These are phyloP conservation scores for Myotis planiceps DNA, from an alignment of 2,797 vertebrate genomes.

Conservation along the genomic window DNA sequence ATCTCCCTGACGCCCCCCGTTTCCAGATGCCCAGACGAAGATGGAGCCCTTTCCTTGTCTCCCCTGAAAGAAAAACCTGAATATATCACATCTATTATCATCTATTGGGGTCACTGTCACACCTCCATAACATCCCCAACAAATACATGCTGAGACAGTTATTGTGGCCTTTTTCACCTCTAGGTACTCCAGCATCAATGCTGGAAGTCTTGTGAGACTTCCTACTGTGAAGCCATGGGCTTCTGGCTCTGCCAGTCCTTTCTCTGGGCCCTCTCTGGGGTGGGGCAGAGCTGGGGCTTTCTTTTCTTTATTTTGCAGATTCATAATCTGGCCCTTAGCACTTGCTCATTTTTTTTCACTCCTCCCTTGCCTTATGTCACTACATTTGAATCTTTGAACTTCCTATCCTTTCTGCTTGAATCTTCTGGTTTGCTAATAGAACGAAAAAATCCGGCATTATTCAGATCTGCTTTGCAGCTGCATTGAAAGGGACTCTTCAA, in stretches of 20 bases:
- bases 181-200: background rate
- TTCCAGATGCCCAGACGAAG: conserved; percentile 98
- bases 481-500: conserved; percentile 56
- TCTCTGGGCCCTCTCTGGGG: background rate
- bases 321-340: conserved; percentile 22
- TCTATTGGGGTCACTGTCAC: background rate
- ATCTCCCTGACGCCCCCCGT: conserved; percentile 97
- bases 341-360: background rate
- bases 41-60: conserved; percentile 98
- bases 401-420: conserved; percentile 54
- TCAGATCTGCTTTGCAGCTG: conserved; percentile 77
- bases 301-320: background rate
- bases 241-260: background rate
- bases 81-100: background rate
- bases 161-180: background rate
- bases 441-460: conserved; percentile 75
- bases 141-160: background rate
- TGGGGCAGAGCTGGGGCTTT: background rate
- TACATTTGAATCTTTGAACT: conserved; percentile 62
- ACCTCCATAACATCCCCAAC: background rate
- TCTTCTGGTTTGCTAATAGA: conserved; percentile 67
- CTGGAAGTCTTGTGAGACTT: background rate
- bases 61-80: conserved; percentile 87
- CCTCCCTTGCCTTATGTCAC: conserved; percentile 45
- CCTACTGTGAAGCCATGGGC: fast-evolving